A percentile compares a stretch with the other conserved stretches of the same genome.
Evolutionary conservation across 2,797 vertebrate genomes (phyloP).

Genomic region (Chloroceryle inda): DNA sequence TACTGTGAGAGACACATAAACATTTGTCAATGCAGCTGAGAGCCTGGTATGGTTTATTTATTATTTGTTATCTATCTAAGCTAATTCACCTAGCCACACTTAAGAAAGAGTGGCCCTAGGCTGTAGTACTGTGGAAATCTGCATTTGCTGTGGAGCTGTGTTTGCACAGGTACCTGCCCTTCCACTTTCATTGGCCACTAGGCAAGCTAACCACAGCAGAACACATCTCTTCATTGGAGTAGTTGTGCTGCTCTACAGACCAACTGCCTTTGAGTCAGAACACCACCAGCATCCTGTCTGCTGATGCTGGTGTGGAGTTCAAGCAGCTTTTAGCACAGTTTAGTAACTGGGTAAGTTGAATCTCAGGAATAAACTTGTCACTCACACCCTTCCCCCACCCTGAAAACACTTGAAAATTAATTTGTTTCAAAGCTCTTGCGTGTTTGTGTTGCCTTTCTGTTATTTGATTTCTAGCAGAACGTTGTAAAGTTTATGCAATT

Average conservation of each 20-base stretch:
- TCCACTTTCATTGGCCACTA: background rate
- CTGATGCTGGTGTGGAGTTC: background rate
- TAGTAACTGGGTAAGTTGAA: background rate
- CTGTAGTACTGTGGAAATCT: background rate
- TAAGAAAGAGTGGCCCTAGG: background rate
- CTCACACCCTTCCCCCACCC: background rate
- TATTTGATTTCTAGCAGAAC: slow-evolving; percentile 70
- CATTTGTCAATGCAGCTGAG: background rate
- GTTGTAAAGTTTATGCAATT: slow-evolving; percentile 73
- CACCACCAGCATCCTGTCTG: background rate
- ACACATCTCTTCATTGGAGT: accelerated
- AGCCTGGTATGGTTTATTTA: background rate
- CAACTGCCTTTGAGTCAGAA: background rate
- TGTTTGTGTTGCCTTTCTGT: slow-evolving; percentile 66
- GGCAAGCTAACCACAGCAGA: background rate
- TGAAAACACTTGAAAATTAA: background rate
- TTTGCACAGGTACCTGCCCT: background rate
- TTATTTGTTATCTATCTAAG: background rate
- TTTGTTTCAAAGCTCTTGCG: slow-evolving; percentile 1
- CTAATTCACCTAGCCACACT: background rate
- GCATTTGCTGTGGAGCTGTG: background rate
- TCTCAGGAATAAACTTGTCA: background rate
- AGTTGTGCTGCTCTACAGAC: background rate
- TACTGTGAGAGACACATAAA: background rate
- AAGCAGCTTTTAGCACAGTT: background rate